Evolutionary conservation across 2,113 vertebrate species (phyloP), one percentile per base, ranked within the genome.

Genomic region (Channa maculata): DNA sequence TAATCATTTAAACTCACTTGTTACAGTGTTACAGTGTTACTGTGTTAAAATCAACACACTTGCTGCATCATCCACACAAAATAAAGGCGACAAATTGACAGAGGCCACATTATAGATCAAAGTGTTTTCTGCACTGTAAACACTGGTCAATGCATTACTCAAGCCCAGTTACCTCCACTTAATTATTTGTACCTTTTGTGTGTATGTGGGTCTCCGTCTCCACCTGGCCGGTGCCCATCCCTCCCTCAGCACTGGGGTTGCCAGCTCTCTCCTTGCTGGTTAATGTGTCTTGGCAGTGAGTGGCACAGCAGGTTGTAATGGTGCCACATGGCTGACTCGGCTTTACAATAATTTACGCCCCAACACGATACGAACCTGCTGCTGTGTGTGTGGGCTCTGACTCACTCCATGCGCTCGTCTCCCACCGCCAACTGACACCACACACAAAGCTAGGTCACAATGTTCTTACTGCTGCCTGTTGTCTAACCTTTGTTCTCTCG

Each of bases 301-400:
- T 0, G 14, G 44, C 83, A 0, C 88, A 72, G 88, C 84, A 41
- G 82, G 78, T 33, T 71, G 49, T 79, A 85, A 86, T 72, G 84
- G 70, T 12, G 75, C 81, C 85, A 77, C 86, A 87, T 67, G 85
- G 85, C 66, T 45, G 63, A 33, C 60, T 76, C 63, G 59, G 58
- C 79, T 79, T 82, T 71, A 45, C 77, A 64, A 80, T 75, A 69
- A 91, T 91, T 89, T 86, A 82, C 87, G 14, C 85, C 90, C 62
- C 86, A 24, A 80, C 87, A 69, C 83, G 86, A 84, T 60, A 82
- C 6, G 33, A 79, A 57, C 54, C 82, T 77, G 84, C 82, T 89
- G 86, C 71, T 88, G 88, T 61, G 83, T 59, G 5, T 82, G 84
- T 39, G 49, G 71, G 78, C 72, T 73, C 52, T 86, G 85, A 89